phyloP scores from a whole-genome alignment of 1,140 invertebrate genomes.

The Drosophila santomea region DNA sequence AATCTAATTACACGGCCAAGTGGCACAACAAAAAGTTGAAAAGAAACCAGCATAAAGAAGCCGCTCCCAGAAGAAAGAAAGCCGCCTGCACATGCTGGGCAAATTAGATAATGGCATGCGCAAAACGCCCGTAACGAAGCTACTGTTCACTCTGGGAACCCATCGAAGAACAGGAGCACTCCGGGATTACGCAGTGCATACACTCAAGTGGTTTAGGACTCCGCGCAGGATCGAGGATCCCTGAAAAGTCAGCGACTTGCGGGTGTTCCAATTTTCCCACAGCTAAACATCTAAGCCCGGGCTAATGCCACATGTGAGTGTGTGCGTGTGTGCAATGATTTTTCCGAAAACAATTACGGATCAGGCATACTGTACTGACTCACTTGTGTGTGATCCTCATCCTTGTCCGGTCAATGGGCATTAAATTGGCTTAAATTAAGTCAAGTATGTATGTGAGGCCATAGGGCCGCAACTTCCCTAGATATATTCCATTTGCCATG shows the following conservation, averaged over 20 bases:
- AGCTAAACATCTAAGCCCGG: slow-evolving; percentile 62
- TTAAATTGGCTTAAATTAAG: slow-evolving; percentile 83
- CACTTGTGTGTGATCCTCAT: slow-evolving; percentile 63
- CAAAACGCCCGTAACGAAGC: slow-evolving; percentile 58
- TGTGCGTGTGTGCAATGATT: slow-evolving; percentile 30
- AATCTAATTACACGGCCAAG: slow-evolving; percentile 71
- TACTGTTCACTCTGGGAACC: slow-evolving; percentile 60
- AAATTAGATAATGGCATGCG: slow-evolving; percentile 78
- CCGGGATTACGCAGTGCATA: slow-evolving; percentile 59
- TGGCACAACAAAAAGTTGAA: slow-evolving; percentile 38
- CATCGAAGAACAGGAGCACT: slow-evolving; percentile 30
- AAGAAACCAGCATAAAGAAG: slow-evolving; percentile 25
- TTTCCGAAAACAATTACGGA: slow-evolving; percentile 55
- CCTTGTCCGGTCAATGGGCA: slow-evolving; percentile 54
- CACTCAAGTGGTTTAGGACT: slow-evolving; percentile 52
- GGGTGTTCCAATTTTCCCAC: slow-evolving; percentile 73
- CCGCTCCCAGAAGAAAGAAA: slow-evolving; percentile 13
- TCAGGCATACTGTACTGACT: slow-evolving; percentile 27
- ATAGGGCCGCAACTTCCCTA: slow-evolving; percentile 23
- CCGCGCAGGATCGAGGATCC: not conserved
- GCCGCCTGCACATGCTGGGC: slow-evolving; percentile 52
- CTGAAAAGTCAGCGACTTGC: slow-evolving; percentile 61
- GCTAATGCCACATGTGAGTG: slow-evolving; percentile 59
- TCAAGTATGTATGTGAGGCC: slow-evolving; percentile 77
- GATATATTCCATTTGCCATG: slow-evolving; percentile 11